Evolutionary conservation across 2,888 invertebrate genomes (phyloP), one percentile per base, ranked within the genome.

Genomic region (Anaspis maculata): DNA sequence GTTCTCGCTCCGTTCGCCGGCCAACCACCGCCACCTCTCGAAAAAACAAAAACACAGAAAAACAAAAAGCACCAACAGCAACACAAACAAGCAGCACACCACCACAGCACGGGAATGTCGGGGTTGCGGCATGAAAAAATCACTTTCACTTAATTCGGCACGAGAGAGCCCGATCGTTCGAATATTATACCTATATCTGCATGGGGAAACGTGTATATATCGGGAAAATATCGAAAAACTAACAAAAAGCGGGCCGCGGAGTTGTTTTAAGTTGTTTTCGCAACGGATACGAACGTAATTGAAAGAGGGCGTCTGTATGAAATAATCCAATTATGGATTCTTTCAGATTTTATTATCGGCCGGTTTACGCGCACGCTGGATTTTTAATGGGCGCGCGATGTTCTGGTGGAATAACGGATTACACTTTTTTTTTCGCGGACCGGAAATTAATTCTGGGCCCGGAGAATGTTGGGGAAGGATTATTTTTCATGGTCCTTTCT

Each of bases 321-420:
- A 53, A 51, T 54, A 57, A 57, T 57, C 54, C 55, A 54, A 57
- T 57, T 54, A 56, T 52, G 45, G 51, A 55, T 54, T 57, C 53
- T 19, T 19, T 49, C 15, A 19, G 19, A 19, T 19, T 19, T 19
- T 9, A 19, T 19, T 19, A 19, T 19, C 19, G 19, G 9, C 19
- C 19, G 19, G 5, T 19, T n/a, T n/a, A n/a, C n/a, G n/a, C n/a
- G n/a, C 19, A 19, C 19, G 19, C 19, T 9, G 19, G 19, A 19
- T 19, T 19, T 19, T 19, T 19, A 19, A 19, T 19, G 19, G 19
- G 19, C 5, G 19, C 19, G 19, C 9, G 5, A 6, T 19, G 5
- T 19, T 19, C 9, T 19, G 9, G 19, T 19, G 19, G 5, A 9
- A 9, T 19, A 39, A 34, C 31, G 39, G 39, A 39, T 39, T 39